Evolutionary conservation across 2,888 invertebrate species (phyloP).

Genomic region (Hyalella azteca): DNA sequence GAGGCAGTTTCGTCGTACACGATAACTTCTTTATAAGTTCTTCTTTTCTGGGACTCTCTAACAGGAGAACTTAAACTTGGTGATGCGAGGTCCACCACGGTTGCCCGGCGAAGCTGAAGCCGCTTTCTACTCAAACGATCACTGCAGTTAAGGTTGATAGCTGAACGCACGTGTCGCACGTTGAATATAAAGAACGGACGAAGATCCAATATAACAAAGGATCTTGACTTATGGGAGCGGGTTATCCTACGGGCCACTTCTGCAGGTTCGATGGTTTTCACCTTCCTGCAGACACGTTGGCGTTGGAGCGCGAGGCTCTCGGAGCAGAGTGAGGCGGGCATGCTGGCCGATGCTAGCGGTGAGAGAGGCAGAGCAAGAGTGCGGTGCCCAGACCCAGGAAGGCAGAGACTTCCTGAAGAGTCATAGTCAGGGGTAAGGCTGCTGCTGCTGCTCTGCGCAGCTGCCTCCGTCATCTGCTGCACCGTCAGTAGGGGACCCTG

Average conservation of each 20-base stretch:
- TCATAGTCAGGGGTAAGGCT: conserved; percentile 28
- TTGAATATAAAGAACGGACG: conserved; percentile 75
- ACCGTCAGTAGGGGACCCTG: conserved; percentile 8
- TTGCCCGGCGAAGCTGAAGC: conserved; percentile 72
- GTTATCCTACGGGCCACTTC: conserved; percentile 66
- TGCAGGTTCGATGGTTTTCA: conserved; percentile 67
- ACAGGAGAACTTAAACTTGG: too few relatives aligned
- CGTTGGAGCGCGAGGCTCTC: conserved; percentile 68
- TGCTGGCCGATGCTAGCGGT: conserved; percentile 54
- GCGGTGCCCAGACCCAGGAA: conserved; percentile 16
- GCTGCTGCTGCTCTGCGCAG: background rate
- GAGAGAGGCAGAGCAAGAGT: conserved; percentile 11
- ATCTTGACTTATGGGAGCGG: conserved; percentile 57
- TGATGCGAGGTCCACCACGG: conserved; percentile 72
- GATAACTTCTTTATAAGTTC: conserved; percentile 70
- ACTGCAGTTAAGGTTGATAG: conserved; percentile 75
- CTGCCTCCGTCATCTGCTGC: background rate
- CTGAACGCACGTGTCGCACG: conserved; percentile 72
- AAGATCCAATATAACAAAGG: conserved; percentile 70
- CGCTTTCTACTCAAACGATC: conserved; percentile 74
- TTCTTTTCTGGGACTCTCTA: conserved; percentile 69
- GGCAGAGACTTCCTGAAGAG: conserved; percentile 23
- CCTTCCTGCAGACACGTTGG: conserved; percentile 67
- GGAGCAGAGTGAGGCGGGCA: conserved; percentile 64
- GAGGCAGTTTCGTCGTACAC: conserved; percentile 74